phyloP scores from a whole-genome alignment of 2,113 vertebrate species.

The Charina bottae region DNA sequence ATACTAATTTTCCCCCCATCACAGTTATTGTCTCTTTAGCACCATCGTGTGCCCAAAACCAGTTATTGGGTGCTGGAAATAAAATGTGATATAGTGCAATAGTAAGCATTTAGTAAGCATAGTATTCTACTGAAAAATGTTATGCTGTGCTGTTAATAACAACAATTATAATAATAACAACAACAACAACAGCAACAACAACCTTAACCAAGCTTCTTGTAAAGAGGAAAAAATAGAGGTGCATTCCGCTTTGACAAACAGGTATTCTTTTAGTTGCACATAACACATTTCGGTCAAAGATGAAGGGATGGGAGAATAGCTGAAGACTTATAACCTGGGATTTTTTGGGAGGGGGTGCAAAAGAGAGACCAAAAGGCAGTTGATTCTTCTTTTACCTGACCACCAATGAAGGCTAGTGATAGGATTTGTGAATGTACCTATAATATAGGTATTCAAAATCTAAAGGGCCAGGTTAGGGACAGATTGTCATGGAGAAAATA shows the following conservation, averaged over 20 bases:
- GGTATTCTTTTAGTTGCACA: neutral
- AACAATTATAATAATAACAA: too few relatives aligned
- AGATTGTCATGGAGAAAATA: too few relatives aligned
- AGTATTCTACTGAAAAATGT: neutral
- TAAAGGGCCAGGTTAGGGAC: neutral
- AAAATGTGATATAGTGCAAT: neutral
- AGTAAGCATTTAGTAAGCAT: neutral
- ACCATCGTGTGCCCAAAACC: neutral
- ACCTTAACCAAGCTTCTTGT: neutral
- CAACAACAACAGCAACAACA: too few relatives aligned
- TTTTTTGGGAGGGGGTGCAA: neutral
- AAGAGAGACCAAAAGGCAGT: too few relatives aligned
- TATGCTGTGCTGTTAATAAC: neutral
- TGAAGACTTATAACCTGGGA: neutral
- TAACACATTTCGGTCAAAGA: neutral
- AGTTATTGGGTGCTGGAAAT: neutral
- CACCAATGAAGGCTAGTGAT: neutral
- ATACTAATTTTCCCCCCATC: neutral
- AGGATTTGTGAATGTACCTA: too few relatives aligned
- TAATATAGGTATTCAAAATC: neutral
- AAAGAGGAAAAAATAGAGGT: too few relatives aligned
- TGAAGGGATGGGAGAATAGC: neutral
- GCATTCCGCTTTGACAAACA: neutral
- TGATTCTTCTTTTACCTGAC: too few relatives aligned
- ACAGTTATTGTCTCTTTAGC: neutral